phyloP scores from a whole-genome alignment of 2,113 vertebrate genomes.

The Columba janthina region DNA sequence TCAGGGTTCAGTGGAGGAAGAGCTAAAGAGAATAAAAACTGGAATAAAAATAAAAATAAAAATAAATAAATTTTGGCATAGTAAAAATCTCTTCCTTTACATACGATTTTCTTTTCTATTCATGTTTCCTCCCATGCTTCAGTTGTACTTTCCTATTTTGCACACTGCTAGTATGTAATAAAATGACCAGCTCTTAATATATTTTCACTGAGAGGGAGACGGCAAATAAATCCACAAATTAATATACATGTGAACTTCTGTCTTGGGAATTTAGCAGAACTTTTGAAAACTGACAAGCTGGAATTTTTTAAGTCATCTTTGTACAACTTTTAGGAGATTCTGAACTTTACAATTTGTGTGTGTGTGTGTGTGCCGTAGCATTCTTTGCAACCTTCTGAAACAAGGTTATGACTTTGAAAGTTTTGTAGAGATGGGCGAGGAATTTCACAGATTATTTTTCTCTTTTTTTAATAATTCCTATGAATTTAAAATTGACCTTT shows the following conservation, averaged over 20 bases:
- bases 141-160: not conserved
- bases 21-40: not conserved
- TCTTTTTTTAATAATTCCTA: not conserved
- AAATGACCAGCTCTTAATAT: not conserved
- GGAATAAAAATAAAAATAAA: not conserved
- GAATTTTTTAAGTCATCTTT: not conserved
- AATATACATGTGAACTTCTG: not conserved
- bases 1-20: not conserved
- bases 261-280: not conserved
- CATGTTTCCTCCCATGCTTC: not conserved
- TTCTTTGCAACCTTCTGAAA: not conserved
- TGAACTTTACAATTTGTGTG: not conserved
- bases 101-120: not conserved
- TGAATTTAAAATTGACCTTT: not conserved
- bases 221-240: not conserved
- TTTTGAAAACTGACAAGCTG: not conserved
- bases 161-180: not conserved
- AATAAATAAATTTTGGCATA: not conserved
- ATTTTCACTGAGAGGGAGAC: not conserved
- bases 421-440: not conserved
- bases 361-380: not conserved
- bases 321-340: not conserved
- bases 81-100: not conserved
- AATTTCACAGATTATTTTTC: not conserved
- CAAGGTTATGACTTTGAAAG: not conserved